Base-by-base conservation (phyloP, 2,888 invertebrate species). In the Geotrupes spiniger region DNA sequence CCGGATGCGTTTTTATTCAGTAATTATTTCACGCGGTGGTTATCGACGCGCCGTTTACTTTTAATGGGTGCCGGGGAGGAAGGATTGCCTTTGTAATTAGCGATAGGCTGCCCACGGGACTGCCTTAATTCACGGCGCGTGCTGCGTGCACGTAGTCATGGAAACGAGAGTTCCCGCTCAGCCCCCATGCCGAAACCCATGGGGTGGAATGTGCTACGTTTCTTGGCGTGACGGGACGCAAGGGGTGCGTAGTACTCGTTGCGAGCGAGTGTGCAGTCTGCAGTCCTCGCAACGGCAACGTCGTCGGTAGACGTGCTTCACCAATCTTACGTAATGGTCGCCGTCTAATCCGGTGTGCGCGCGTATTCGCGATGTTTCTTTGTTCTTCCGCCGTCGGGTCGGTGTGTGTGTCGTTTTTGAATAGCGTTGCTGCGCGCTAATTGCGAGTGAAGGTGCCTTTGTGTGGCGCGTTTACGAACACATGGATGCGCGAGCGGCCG, bases 401-500 rank as follows among this genome's bases (percentile, higher is more conserved):
- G 17, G 8, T 10, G n/a, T 21, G 17, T 17, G 39, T 40, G 44
- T 26, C 15, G 28, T 49, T 46, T 49, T 51, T 49, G 38, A 42
- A 5, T 8, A n/a, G 27, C 25, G 26, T 26, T n/a, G n/a, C n/a
- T n/a, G n/a, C 9, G 11, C 25, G 25, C 14, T 25, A 26, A 49
- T 42, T 56, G 58, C 57, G 60, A 59, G 59, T 58, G 57, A 61
- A 54, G 55, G 42, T 51, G 52, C 57, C 59, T 62, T 62, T 62
- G 62, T 65, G 59, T 64, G 58, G 55, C 61, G 62, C 61, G 60
- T 61, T 33, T 51, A 57, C 58, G 61, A 68, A 68, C 71, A 67
- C 74, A 73, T 74, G 74, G 72, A 68, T 71, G 72, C 72, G 72
- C 72, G 64, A 66, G 65, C 63, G 63, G 53, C 56, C 53, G 53